Evolutionary conservation across 1,140 invertebrate species (phyloP), one percentile per base, ranked within the genome.

Genomic region (Drosophila nikananu): DNA sequence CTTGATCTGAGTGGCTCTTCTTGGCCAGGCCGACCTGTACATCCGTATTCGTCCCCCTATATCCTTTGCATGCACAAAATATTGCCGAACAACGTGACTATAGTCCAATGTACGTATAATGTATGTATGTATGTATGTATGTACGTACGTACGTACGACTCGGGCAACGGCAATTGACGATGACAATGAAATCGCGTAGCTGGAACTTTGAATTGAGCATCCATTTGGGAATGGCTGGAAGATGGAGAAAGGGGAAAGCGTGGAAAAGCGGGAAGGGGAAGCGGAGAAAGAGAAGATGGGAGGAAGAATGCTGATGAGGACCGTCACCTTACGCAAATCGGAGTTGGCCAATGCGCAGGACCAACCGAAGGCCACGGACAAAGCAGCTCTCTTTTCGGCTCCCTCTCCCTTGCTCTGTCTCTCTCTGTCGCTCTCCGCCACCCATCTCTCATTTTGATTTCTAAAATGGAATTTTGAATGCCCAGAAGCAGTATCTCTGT

Each of bases 281-380:
- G 17, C 17, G 30, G n/a, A 5, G 10, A 2, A 13, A 8, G 46
- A 12, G 54, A 39, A 15, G 46, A 23, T 17, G 30, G 1, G 30
- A 2, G 54, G 3, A 39, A 25, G 9, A 57, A 37, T 23, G 32
- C 51, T 60, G 55, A 61, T 64, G 66, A 81, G 77, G 77, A 78
- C 83, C 68, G 71, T 75, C 81, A 87, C 81, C 84, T 87, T 87
- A 89, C 77, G 84, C 84, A 87, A 87, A 87, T 89, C 76, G 81
- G 74, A 75, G 75, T 87, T 80, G 51, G 67, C 74, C 74, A 87
- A 76, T 84, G 84, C 84, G 84, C 84, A 87, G 84, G 84, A 81
- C 86, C 68, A 79, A 79, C 62, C 84, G 84, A 87, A 89, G 73
- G 77, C 68, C 77, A 83, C 73, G 66, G 80, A 32, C 57, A 74